Conservation (phyloP, 2,113 vertebrate genomes). For the Planiliza haematocheilus region DNA sequence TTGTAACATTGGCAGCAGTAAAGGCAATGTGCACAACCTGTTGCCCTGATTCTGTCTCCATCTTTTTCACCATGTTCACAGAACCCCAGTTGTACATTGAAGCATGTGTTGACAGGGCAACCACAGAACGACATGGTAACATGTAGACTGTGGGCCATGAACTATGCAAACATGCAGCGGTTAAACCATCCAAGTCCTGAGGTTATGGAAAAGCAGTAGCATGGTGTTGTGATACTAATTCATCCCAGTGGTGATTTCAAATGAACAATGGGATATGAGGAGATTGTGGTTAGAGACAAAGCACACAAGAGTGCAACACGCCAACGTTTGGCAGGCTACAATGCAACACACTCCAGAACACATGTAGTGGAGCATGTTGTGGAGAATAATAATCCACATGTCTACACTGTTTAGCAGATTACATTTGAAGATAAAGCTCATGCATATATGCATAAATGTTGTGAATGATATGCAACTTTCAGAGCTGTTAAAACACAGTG, state of each 20-base stretch:
- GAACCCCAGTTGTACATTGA: neutral
- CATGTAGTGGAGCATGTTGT: no score
- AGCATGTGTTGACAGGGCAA: conserved; percentile 27
- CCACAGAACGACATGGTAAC: conserved; percentile 22
- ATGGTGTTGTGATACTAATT: conserved; percentile 15
- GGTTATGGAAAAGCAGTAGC: neutral
- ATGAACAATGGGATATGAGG: conserved; percentile 4
- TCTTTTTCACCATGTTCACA: conserved; percentile 1
- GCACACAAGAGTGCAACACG: neutral
- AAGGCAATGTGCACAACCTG: conserved; percentile 13
- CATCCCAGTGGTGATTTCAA: conserved; percentile 7
- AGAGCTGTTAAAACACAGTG: no score
- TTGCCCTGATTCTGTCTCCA: conserved; percentile 17
- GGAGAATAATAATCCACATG: no score
- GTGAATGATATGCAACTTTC: no score
- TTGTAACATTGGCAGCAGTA: neutral
- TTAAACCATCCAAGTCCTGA: neutral
- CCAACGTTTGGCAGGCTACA: neutral
- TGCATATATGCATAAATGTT: no score
- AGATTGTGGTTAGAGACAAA: neutral
- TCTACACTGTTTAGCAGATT: no score
- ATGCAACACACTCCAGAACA: neutral
- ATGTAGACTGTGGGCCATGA: conserved; percentile 2
- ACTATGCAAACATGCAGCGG: neutral
- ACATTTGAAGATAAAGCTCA: no score